Evolutionary conservation across 2,888 invertebrate species (phyloP).

Genomic region (Clivina fossor): DNA sequence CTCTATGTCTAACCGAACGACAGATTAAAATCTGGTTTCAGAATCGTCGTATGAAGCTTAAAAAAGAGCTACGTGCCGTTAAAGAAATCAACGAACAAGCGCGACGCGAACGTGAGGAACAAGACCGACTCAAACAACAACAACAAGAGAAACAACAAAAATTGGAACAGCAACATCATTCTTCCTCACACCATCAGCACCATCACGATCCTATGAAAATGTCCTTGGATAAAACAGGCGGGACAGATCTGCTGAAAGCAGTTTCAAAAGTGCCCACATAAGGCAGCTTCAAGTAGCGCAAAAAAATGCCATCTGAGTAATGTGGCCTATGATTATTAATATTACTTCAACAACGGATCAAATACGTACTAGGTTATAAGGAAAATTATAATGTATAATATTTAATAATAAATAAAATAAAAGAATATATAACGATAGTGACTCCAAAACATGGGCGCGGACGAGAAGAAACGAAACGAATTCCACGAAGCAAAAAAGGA

Average conservation of each 20-base stretch:
- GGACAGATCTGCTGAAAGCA: slow-evolving; percentile 72
- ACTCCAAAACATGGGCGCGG: not conserved
- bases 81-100: slow-evolving; percentile 96
- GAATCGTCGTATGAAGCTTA: slow-evolving; percentile 94
- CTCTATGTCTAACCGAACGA: slow-evolving; percentile 91
- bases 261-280: slow-evolving; percentile 79
- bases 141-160: slow-evolving; percentile 85
- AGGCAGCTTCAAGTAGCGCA: slow-evolving; percentile 50
- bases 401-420: slow-evolving; percentile 4
- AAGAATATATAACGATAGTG: not conserved
- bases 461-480: too few relatives aligned
- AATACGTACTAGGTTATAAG: slow-evolving; percentile 47
- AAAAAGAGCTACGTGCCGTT: slow-evolving; percentile 91
- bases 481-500: too few relatives aligned
- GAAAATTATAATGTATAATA: slow-evolving; percentile 38
- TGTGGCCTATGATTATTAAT: too few relatives aligned
- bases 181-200: slow-evolving; percentile 62
- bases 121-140: slow-evolving; percentile 88
- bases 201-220: slow-evolving; percentile 74
- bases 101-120: slow-evolving; percentile 85
- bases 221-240: slow-evolving; percentile 66
- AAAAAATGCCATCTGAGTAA: not conserved
- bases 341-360: slow-evolving; percentile 39
- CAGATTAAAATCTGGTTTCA: slow-evolving; percentile 98
- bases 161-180: slow-evolving; percentile 68